Base-by-base conservation (phyloP, 2,113 vertebrate species). In the Pollachius pollachius region DNA sequence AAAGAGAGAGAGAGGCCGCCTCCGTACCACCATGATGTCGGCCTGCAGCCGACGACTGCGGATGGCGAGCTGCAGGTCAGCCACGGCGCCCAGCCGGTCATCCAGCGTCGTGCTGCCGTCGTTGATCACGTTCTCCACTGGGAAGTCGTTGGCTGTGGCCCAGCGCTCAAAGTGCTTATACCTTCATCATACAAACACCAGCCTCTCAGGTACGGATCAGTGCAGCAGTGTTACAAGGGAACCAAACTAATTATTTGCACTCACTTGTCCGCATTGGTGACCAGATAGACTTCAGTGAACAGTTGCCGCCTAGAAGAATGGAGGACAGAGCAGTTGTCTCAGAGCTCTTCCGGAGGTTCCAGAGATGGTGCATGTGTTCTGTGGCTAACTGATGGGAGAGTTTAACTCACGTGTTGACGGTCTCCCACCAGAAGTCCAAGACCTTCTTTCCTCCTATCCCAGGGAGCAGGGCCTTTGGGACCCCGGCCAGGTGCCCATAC, bases 381-480 rank as follows among this genome's bases (percentile, higher is more conserved):
- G 41, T 48, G 41, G 41, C 18, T 56, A 15, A 4, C 18, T 52
- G 15, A 5, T 3, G n/a, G n/a, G n/a, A n/a, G n/a, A n/a, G 48
- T 16, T 6, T 41, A 27, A 90, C 93, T 64, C 70, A 94, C 93
- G 85, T 92, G 75, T 94, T 94, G 60, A 94, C 92, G 0, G 85
- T 90, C 84, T 94, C 92, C 94, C 94, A 94, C 94, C 94, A 94
- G 69, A 94, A 94, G 72, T 94, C 93, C n/a, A 94, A 83, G 62
- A 94, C 93, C 78, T 94, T 94, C 83, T 89, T 93, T 3, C 94
- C 94, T 23, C 93, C 91, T 0, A 82, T 88, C n/a, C 94, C 94
- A 61, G 94, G 94, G 15, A 94, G 87, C 67, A 94, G 70, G 19
- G 93, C 93, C 82, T 94, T 94, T 0, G 94, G 94, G 0, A 94